Evolutionary conservation across 2,888 invertebrate species (phyloP).

Genomic region (Amphipoea lucens): DNA sequence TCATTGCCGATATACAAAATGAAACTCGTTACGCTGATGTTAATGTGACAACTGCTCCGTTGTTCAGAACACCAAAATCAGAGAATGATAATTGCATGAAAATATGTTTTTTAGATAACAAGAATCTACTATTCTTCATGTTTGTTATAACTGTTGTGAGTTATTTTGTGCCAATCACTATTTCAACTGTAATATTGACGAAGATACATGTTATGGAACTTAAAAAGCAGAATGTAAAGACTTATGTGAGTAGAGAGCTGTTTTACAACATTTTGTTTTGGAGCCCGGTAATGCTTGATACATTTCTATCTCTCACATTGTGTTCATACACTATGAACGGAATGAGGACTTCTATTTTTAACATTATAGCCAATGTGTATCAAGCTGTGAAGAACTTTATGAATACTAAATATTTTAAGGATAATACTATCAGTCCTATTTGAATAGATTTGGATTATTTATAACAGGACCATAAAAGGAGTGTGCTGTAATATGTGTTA

Average conservation of each 20-base stretch:
- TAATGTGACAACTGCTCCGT: conserved; percentile 72
- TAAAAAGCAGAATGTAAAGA: conserved; percentile 78
- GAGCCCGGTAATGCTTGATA: conserved; percentile 87
- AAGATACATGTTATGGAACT: conserved; percentile 83
- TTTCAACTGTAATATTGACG: conserved; percentile 83
- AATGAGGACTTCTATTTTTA: conserved; percentile 81
- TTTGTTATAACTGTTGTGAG: conserved; percentile 80
- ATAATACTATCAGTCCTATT: conserved; percentile 80
- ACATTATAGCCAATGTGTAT: conserved; percentile 86
- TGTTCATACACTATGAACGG: conserved; percentile 84
- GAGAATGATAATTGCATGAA: conserved; percentile 76
- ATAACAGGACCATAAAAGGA: background rate
- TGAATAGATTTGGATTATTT: conserved; percentile 50
- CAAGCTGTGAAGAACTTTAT: conserved; percentile 85
- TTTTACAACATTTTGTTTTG: conserved; percentile 86
- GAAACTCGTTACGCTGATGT: conserved; percentile 68
- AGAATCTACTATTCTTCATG: conserved; percentile 81
- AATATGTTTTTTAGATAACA: conserved; percentile 84
- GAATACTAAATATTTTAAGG: conserved; percentile 85
- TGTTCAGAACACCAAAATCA: conserved; percentile 74
- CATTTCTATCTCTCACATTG: conserved; percentile 81
- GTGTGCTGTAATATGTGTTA: background rate
- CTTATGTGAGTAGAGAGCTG: conserved; percentile 82
- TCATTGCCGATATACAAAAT: conserved; percentile 78
- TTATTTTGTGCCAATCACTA: conserved; percentile 86